These are phyloP conservation scores for Panthera uncia DNA, from an alignment of 2,113 vertebrate species.

Conservation along the genomic window DNA sequence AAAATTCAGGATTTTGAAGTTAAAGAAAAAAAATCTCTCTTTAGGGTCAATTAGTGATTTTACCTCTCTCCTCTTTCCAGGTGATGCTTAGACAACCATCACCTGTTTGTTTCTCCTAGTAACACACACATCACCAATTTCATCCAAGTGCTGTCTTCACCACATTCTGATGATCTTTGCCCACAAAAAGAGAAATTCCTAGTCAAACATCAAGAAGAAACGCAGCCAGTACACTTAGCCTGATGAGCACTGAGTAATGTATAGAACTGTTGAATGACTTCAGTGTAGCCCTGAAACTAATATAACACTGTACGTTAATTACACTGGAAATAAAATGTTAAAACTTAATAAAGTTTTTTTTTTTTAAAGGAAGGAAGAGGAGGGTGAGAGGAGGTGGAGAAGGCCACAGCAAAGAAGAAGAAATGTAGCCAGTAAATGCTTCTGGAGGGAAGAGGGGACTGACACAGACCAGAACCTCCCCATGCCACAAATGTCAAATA, in stretches of 20 bases:
- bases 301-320: neutral
- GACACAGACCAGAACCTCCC: neutral
- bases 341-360: neutral
- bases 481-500: neutral
- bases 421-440: neutral
- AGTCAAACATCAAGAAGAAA: slow-evolving; percentile 18
- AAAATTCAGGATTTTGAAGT: slow-evolving; percentile 1
- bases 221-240: neutral
- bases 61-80: neutral
- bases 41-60: neutral
- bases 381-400: neutral
- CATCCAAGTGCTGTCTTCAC: neutral
- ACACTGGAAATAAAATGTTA: neutral
- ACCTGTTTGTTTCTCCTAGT: neutral
- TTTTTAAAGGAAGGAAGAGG: neutral
- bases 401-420: neutral
- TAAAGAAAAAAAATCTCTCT: neutral
- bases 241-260: neutral
- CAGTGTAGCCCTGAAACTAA: neutral
- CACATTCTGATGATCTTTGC: neutral
- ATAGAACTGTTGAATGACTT: neutral
- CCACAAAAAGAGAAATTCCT: neutral
- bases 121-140: neutral
- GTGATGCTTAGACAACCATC: neutral
- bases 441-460: neutral